Percentiles rank a stretch among this genome's conserved stretches.
Conservation (phyloP, 2,888 invertebrate species). For the Cheilosia urbana region DNA sequence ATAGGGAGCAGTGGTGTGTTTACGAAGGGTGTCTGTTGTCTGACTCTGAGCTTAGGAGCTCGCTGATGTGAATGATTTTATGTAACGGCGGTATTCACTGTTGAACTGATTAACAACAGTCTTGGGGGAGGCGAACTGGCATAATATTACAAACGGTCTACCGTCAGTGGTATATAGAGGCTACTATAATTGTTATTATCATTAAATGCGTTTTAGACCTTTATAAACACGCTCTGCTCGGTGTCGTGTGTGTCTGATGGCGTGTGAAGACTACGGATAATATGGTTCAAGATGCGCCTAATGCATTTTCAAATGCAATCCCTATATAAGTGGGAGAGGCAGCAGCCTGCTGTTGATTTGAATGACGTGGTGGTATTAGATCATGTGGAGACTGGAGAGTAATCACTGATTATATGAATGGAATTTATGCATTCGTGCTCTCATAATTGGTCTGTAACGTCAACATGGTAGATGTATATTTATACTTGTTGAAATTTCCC, state of each 20-base stretch:
- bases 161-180: slow-evolving; percentile 1
- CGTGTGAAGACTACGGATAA: slow-evolving; percentile 33
- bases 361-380: slow-evolving; percentile 27
- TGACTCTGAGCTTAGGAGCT: slow-evolving; percentile 23
- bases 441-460: slow-evolving; percentile 9
- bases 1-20: slow-evolving; percentile 25
- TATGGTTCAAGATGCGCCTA: slow-evolving; percentile 31
- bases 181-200: slow-evolving; percentile 50
- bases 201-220: slow-evolving; percentile 36
- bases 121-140: slow-evolving; percentile 17
- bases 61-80: slow-evolving; percentile 56
- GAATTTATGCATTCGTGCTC: slow-evolving; percentile 11
- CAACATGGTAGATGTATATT: background rate
- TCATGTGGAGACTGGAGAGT: slow-evolving; percentile 18
- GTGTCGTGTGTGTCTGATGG: slow-evolving; percentile 47
- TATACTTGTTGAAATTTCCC: too few species aligned
- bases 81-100: slow-evolving; percentile 30
- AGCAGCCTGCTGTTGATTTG: slow-evolving; percentile 37
- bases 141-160: slow-evolving; percentile 18
- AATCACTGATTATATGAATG: slow-evolving; percentile 16
- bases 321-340: slow-evolving; percentile 5
- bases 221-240: slow-evolving; percentile 33
- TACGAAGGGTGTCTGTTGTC: slow-evolving; percentile 51
- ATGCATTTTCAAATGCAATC: slow-evolving; percentile 41
- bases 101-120: slow-evolving; percentile 28